phyloP scores from a whole-genome alignment of 1,140 invertebrate genomes.

The Cardiocondyla obscurior region DNA sequence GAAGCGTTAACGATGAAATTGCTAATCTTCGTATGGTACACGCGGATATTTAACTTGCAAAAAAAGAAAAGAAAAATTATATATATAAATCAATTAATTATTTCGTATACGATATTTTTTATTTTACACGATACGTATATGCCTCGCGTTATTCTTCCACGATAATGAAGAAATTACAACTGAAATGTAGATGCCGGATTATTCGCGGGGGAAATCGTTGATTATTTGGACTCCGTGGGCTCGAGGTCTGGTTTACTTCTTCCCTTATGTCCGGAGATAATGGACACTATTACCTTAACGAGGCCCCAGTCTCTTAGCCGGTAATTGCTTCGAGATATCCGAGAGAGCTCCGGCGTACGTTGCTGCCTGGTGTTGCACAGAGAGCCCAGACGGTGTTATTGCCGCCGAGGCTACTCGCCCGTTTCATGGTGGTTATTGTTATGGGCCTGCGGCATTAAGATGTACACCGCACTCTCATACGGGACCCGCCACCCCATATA shows the following conservation, averaged over 20 bases:
- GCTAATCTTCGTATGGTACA: neutral
- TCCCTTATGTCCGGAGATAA: conserved; percentile 79
- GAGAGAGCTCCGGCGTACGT: conserved; percentile 61
- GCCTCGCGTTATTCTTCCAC: neutral
- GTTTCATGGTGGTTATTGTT: conserved; percentile 82
- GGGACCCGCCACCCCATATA: conserved; percentile 56
- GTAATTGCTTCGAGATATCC: conserved; percentile 83
- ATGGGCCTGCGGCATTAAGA: conserved; percentile 83
- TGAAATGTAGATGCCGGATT: conserved; percentile 51
- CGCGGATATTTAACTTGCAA: neutral
- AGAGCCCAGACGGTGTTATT: conserved; percentile 79
- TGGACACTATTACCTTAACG: conserved; percentile 83
- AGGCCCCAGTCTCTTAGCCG: conserved; percentile 80
- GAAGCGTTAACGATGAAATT: conserved; percentile 26
- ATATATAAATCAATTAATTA: neutral
- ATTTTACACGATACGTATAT: neutral
- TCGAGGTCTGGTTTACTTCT: conserved; percentile 80
- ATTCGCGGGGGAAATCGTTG: conserved; percentile 69
- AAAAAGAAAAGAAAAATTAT: too few relatives aligned
- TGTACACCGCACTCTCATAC: conserved; percentile 77
- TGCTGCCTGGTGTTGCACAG: conserved; percentile 68
- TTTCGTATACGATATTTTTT: neutral
- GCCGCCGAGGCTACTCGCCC: conserved; percentile 77
- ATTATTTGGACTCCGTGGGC: conserved; percentile 73
- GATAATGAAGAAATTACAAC: conserved; percentile 36